These are phyloP conservation scores for Centropus bengalensis DNA, from an alignment of 2,113 vertebrate genomes.

Conservation along the genomic window DNA sequence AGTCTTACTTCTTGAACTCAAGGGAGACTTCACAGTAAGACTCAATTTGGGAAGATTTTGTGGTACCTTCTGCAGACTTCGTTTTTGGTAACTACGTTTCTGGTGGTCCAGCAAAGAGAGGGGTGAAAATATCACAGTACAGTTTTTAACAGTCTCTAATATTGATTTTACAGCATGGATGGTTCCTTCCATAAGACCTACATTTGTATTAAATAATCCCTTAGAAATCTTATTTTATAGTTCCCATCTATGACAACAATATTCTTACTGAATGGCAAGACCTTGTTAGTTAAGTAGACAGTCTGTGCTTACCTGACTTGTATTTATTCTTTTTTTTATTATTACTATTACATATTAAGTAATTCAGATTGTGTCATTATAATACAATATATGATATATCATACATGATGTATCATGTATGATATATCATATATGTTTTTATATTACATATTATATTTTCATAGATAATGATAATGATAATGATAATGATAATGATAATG, in stretches of 20 bases:
- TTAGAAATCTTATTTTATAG: not conserved
- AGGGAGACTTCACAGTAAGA: not conserved
- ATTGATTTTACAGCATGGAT: not conserved
- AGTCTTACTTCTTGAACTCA: not conserved
- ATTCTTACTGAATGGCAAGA: not conserved
- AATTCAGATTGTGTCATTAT: too few relatives aligned
- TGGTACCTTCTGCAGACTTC: not conserved
- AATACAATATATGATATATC: too few relatives aligned
- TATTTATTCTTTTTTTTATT: too few relatives aligned
- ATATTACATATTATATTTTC: not conserved
- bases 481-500: not conserved
- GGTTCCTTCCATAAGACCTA: not conserved
- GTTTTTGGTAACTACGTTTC: not conserved
- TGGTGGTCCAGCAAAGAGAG: not conserved
- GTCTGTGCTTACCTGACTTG: not conserved
- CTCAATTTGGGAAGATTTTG: not conserved
- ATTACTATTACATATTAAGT: too few relatives aligned
- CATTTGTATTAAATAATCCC: not conserved
- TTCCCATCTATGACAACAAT: not conserved
- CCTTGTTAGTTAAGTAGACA: not conserved
- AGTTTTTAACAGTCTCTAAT: not conserved
- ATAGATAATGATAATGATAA: not conserved
- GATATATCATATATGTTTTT: too few relatives aligned
- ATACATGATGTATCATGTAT: too few relatives aligned
- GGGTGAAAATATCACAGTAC: not conserved